phyloP scores from a whole-genome alignment of 92 coral and sea anemone species.

The Plumapathes pennacea region DNA sequence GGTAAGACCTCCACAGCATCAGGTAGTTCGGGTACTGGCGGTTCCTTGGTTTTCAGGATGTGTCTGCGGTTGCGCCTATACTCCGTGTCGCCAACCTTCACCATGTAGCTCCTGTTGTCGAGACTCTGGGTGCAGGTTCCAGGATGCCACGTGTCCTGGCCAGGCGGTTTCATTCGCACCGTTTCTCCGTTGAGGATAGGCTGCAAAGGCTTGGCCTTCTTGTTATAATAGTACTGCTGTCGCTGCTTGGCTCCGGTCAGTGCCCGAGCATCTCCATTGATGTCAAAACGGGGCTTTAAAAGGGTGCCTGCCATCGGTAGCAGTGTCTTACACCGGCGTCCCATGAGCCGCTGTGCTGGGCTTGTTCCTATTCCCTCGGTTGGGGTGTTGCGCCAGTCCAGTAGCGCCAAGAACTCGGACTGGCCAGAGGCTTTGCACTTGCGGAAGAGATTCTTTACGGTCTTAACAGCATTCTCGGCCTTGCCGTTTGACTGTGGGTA shows the following conservation, averaged over 20 bases:
- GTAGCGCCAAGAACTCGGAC: constrained; percentile 13
- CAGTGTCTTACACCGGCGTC: constrained; percentile 40
- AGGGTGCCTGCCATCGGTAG: constrained; percentile 45
- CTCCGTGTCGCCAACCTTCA: constrained; percentile 5
- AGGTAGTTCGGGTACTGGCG: too few relatives aligned
- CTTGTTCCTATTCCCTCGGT: constrained; percentile 34
- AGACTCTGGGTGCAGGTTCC: constrained; percentile 23
- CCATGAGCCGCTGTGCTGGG: constrained; percentile 44
- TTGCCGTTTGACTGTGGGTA: too few relatives aligned
- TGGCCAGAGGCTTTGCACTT: constrained; percentile 34
- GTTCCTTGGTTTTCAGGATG: constrained; percentile 12
- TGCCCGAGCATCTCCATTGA: constrained; percentile 21
- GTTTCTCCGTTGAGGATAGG: constrained; percentile 20
- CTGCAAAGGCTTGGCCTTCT: constrained; percentile 18
- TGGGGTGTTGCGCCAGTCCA: constrained; percentile 21
- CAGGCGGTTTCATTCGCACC: constrained; percentile 39
- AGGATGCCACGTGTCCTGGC: constrained; percentile 31
- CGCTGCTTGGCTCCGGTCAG: constrained; percentile 27
- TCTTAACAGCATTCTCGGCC: constrained; percentile 21
- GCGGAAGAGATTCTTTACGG: constrained; percentile 9
- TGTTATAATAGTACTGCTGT: constrained; percentile 31
- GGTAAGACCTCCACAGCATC: too few relatives aligned
- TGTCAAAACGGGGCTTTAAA: constrained; percentile 34
- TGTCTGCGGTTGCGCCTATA: constrained; percentile 40
- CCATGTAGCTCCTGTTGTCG: constrained; percentile 20